Conservation (phyloP, 1,140 invertebrate genomes). For the Drosophila orena region DNA sequence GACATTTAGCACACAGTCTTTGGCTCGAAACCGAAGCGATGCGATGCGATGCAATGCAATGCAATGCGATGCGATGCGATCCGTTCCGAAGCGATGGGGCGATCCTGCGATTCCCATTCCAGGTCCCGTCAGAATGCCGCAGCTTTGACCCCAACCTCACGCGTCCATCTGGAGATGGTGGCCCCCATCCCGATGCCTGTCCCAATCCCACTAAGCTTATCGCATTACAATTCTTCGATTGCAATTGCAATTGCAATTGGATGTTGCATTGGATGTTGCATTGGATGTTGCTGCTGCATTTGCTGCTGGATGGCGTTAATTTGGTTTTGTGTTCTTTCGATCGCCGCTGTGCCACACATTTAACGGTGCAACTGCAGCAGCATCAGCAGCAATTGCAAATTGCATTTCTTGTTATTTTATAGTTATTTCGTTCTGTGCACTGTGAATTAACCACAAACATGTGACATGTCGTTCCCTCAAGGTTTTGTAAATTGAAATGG, state of each 20-base stretch:
- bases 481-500: neutral
- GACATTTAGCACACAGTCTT: slow-evolving; percentile 76
- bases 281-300: slow-evolving; percentile 19
- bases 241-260: slow-evolving; percentile 41
- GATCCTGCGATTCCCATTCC: slow-evolving; percentile 18
- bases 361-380: too few species aligned
- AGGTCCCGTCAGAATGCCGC: slow-evolving; percentile 23
- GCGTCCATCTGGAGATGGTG: slow-evolving; percentile 40
- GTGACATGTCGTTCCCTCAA: too few species aligned
- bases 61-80: neutral
- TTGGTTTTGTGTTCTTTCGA: slow-evolving; percentile 71
- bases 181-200: slow-evolving; percentile 42
- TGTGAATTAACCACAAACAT: neutral
- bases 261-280: neutral
- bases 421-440: slow-evolving; percentile 14
- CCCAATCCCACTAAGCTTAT: slow-evolving; percentile 59
- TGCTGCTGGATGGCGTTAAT: slow-evolving; percentile 63
- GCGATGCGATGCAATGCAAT: neutral
- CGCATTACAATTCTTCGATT: slow-evolving; percentile 68
- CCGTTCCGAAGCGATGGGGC: neutral
- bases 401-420: slow-evolving; percentile 53
- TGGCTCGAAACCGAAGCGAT: slow-evolving; percentile 14
- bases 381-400: slow-evolving; percentile 73
- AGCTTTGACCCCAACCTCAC: slow-evolving; percentile 73
- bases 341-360: slow-evolving; percentile 61